phyloP scores from a whole-genome alignment of 2,797 vertebrate species.

The Aldrovandia affinis region DNA sequence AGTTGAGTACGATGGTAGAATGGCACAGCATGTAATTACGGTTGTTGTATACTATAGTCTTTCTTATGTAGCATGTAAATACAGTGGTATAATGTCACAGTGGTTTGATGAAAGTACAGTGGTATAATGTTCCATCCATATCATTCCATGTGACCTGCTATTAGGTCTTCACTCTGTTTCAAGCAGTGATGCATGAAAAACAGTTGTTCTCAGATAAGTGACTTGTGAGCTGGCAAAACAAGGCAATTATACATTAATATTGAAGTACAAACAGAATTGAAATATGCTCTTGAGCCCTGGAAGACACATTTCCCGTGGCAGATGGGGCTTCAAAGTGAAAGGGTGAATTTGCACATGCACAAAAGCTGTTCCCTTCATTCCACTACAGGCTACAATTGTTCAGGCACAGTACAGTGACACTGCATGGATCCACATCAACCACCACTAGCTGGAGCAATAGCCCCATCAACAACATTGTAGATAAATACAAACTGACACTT shows the following conservation, averaged over 20 bases:
- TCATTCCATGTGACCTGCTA: too few species aligned
- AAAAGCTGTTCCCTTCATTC: background rate
- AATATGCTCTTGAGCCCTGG: background rate
- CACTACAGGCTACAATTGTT: background rate
- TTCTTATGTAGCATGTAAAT: too few species aligned
- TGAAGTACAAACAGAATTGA: slow-evolving; percentile 4
- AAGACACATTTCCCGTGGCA: background rate
- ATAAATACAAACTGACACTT: too few species aligned
- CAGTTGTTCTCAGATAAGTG: slow-evolving; percentile 11
- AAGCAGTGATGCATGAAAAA: background rate
- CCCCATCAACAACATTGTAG: too few species aligned
- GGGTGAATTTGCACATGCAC: background rate
- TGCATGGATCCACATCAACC: background rate
- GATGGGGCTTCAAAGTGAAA: background rate
- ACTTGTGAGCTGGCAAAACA: background rate
- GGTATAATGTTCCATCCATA: too few species aligned
- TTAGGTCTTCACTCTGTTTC: slow-evolving; percentile 8
- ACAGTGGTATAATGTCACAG: too few species aligned
- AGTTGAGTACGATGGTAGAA: too few species aligned
- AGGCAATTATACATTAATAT: slow-evolving; percentile 16
- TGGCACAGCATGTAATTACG: too few species aligned
- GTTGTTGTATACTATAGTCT: too few species aligned
- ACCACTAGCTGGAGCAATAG: background rate
- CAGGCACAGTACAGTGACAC: background rate
- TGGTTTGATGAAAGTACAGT: too few species aligned